phyloP scores from a whole-genome alignment of 2,797 vertebrate genomes.

The Coranthus polyacanthus region DNA sequence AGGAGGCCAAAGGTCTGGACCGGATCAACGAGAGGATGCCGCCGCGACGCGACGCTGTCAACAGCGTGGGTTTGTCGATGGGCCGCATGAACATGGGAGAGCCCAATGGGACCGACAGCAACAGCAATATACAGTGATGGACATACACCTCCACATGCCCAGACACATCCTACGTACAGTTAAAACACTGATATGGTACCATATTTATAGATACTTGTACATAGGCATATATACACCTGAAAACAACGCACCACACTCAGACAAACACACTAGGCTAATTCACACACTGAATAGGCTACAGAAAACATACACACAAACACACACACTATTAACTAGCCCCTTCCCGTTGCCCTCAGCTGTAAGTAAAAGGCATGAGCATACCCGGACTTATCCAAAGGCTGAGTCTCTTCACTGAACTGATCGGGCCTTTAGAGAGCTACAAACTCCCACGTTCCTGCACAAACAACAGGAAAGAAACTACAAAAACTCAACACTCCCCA shows the following conservation, averaged over 20 bases:
- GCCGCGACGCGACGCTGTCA: slow-evolving; percentile 83
- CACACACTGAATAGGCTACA: slow-evolving; percentile 25
- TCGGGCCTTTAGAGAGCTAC: slow-evolving; percentile 66
- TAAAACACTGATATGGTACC: slow-evolving; percentile 55
- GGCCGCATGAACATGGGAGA: slow-evolving; percentile 88
- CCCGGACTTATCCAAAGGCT: slow-evolving; percentile 68
- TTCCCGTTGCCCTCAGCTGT: slow-evolving; percentile 64
- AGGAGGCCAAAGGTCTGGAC: slow-evolving; percentile 89
- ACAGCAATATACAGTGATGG: slow-evolving; percentile 90
- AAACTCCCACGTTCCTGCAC: slow-evolving; percentile 65
- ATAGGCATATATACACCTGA: slow-evolving; percentile 69
- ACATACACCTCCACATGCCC: slow-evolving; percentile 36
- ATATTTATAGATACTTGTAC: slow-evolving; percentile 73
- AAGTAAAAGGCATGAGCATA: slow-evolving; percentile 68
- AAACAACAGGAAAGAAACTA: slow-evolving; percentile 51
- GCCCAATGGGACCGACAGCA: slow-evolving; percentile 88
- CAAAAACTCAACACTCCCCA: slow-evolving; percentile 31
- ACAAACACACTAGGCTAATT: slow-evolving; percentile 31
- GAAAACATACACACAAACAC: slow-evolving; percentile 28
- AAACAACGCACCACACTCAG: slow-evolving; percentile 25
- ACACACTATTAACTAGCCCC: slow-evolving; percentile 43
- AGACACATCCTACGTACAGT: slow-evolving; percentile 53
- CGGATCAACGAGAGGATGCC: slow-evolving; percentile 90
- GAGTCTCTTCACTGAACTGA: slow-evolving; percentile 61
- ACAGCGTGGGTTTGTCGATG: slow-evolving; percentile 87